These are phyloP conservation scores for Eupithecia tripunctaria DNA, from an alignment of 2,888 invertebrate genomes.

Conservation along the genomic window DNA sequence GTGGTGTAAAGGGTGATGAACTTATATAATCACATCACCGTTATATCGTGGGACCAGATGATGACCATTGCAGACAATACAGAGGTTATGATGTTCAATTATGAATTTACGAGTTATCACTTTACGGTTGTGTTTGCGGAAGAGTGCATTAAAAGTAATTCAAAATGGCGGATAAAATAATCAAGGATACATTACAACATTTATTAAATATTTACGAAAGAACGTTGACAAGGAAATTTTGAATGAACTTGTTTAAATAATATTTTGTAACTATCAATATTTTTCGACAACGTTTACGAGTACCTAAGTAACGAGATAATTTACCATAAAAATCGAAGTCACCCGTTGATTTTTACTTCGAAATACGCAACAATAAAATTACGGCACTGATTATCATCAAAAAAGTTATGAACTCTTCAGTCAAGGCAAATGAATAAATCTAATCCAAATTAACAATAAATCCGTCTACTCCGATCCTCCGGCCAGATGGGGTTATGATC, in stretches of 20 bases:
- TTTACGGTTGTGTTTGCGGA: constrained; percentile 8
- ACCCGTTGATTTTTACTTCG: not conserved
- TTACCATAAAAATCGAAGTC: not conserved
- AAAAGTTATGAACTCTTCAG: not conserved
- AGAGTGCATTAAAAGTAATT: not conserved
- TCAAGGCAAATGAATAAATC: not conserved
- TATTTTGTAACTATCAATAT: not conserved
- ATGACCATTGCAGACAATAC: constrained; percentile 35
- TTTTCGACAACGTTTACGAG: no score
- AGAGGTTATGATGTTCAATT: constrained; percentile 32
- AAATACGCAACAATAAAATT: not conserved
- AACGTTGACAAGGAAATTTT: not conserved
- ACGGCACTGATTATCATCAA: not conserved
- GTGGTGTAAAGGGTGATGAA: constrained; percentile 35
- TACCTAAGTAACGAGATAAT: no score
- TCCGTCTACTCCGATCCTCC: no score
- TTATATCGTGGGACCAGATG: constrained; percentile 32
- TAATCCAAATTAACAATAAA: not conserved
- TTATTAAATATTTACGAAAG: not conserved
- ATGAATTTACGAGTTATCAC: constrained; percentile 30
- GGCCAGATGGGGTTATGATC: no score
- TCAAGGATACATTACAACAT: not conserved
- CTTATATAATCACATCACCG: constrained; percentile 26
- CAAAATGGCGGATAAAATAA: not conserved
- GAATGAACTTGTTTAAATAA: not conserved